Evolutionary conservation across 2,113 vertebrate species (phyloP), one percentile per base, ranked within the genome.

Genomic region (Carlito syrichta): DNA sequence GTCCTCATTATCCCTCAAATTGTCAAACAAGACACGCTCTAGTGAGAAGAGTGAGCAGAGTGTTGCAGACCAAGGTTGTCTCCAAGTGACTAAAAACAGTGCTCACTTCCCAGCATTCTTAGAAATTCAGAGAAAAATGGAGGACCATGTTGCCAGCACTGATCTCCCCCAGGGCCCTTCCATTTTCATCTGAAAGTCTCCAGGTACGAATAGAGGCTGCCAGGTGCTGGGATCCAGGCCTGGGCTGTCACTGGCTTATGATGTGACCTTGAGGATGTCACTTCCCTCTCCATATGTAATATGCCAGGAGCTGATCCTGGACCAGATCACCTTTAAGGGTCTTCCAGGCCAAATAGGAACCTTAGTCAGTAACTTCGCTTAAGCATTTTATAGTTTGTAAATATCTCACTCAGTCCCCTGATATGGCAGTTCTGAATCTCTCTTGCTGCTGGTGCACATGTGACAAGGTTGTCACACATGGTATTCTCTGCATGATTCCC

Each of bases 381-480:
- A 43, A 25, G 38, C 35, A 25, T 19, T 43, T 52, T 8, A 23
- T 17, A 14, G 32, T 23, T 17, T 73, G 30, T 35, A 8, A 43
- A 71, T 63, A 6, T 69, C 86, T 76, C 30, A 30, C 40, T 16
- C 66, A 81, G 5, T 71, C 62, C 86, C 45, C 63, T 58, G n/a
- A 71, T 17, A 6, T 30, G 40, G 43, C 20, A 12, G 74, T 63
- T 17, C 92, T 81, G n/a, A 30, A 22, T 12, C 8, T 43, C 6
- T 1, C 4, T 43, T 58, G 58, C 78, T 23, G 27, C 69, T 5
- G 40, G 40, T 1, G 3, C n/a, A 35, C 45, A 6, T 0, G 6
- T 68, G 58, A 68, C 0, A 1, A 12, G 2, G 20, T 20, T 19
- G 93, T 20, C 52, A 27, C 45, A 52, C 0, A 1, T 35, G 27